These are phyloP conservation scores for Palloptera scutellata DNA, from an alignment of 2,888 invertebrate species.

Conservation along the genomic window DNA sequence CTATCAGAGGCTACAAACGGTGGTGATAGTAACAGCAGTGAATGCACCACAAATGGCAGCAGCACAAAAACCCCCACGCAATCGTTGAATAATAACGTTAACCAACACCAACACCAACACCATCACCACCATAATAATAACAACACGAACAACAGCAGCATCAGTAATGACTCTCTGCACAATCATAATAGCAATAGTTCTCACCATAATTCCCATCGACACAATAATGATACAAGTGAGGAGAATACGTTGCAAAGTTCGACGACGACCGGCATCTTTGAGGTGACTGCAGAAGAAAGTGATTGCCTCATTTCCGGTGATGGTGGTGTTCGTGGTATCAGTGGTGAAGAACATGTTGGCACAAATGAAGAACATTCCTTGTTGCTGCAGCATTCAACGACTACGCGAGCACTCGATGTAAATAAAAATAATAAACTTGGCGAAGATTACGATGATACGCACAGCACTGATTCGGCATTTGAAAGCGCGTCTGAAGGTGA, in stretches of 20 bases:
- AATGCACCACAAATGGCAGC: too few species aligned
- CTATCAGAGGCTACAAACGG: too few species aligned
- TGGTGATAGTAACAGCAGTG: too few species aligned
- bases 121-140: not conserved
- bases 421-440: slow-evolving; percentile 55
- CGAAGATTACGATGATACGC: slow-evolving; percentile 60
- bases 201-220: slow-evolving; percentile 5
- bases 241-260: slow-evolving; percentile 10
- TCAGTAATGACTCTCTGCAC: slow-evolving; percentile 43
- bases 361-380: slow-evolving; percentile 23
- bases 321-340: slow-evolving; percentile 19
- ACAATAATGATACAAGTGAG: slow-evolving; percentile 3
- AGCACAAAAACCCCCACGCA: slow-evolving; percentile 22
- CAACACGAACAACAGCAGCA: slow-evolving; percentile 32
- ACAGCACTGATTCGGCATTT: slow-evolving; percentile 62
- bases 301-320: slow-evolving; percentile 47
- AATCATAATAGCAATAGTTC: slow-evolving; percentile 27
- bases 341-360: slow-evolving; percentile 26
- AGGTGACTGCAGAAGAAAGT: slow-evolving; percentile 56
- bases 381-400: slow-evolving; percentile 35
- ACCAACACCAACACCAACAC: not conserved
- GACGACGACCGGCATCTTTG: slow-evolving; percentile 43
- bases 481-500: slow-evolving; percentile 63
- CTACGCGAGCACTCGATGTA: slow-evolving; percentile 53
- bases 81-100: not conserved